A percentile compares a stretch with the other conserved stretches of the same genome.
These are phyloP conservation scores for Rattus rattus DNA, from an alignment of 2,113 vertebrate species.

Conservation along the genomic window DNA sequence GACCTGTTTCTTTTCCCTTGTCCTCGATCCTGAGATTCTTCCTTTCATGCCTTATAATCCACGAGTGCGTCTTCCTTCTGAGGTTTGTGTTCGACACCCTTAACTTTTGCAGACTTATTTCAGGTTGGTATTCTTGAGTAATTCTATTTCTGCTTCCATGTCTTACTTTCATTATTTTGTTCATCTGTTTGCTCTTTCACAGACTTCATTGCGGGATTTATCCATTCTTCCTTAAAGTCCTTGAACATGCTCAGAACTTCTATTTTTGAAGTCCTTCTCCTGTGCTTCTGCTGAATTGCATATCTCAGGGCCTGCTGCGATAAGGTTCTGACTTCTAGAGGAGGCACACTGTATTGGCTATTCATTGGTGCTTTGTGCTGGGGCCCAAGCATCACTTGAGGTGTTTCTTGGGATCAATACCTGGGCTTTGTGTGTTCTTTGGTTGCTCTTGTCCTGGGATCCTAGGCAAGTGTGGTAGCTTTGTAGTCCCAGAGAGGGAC, in stretches of 20 bases:
- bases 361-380: not conserved
- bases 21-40: not conserved
- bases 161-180: not conserved
- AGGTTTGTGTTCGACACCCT: not conserved
- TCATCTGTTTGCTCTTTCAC: not conserved
- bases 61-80: not conserved
- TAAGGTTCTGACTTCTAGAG: not conserved
- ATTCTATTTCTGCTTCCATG: not conserved
- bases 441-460: not conserved
- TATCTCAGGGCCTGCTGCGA: not conserved
- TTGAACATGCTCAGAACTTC: not conserved
- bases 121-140: not conserved
- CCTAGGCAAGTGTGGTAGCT: not conserved
- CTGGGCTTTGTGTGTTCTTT: not conserved
- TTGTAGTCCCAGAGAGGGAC: not conserved
- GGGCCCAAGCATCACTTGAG: not conserved
- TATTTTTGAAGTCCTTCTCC: not conserved
- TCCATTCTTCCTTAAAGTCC: not conserved
- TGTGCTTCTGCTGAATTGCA: not conserved
- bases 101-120: not conserved
- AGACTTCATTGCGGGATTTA: not conserved
- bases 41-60: not conserved
- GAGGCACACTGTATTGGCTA: not conserved
- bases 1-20: not conserved
- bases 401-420: not conserved